Base-by-base conservation (phyloP, 2,888 invertebrate species). In the Tetranychus truncatus region DNA sequence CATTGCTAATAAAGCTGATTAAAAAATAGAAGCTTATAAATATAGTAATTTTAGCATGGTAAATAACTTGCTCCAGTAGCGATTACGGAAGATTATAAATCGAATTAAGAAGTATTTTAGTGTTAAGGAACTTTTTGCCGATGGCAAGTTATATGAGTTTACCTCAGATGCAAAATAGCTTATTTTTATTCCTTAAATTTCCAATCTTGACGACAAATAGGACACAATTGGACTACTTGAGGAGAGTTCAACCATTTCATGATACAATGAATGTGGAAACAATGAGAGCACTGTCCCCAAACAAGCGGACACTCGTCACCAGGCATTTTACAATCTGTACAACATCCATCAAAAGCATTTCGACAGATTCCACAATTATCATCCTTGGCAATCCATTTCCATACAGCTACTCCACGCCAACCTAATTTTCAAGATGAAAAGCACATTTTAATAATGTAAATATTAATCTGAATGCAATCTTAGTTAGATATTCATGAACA, bases 231-330 rank as follows among this genome's bases (percentile, higher is more conserved):
- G 75, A 82, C 81, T 4, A 82, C 82, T 78, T 84, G 83, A 78
- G 86, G 86, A 0, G 95, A 91, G 82, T 96, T 93, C 74, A 97
- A 87, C 99, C 99, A 99, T 87, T 97, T 97, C 83, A 95, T 92
- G 81, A 99, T 99, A 85, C 99, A 99, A 84, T 99, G 99, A 84
- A 96, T 95, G 84, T 99, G 99, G 84, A 99, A 99, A 85, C 96
- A 96, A 85, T 99, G 99, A 9, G 95, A 92, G 84, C 99, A 99
- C 81, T 92, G 91, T 77, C 99, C 97, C 94, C 95, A 96, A 79
- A 96, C 96, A 82, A 97, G 84, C 18, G 97, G 96, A 82, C 96
- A 97, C 84, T 96, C 95, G 85, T 97, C 96, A 74, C 96, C 96
- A 34, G 96, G 96, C 78, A 94, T 86, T 84, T 94, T 93, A 85